Evolutionary conservation across 2,888 invertebrate species (phyloP).

Genomic region (Altica lythri): DNA sequence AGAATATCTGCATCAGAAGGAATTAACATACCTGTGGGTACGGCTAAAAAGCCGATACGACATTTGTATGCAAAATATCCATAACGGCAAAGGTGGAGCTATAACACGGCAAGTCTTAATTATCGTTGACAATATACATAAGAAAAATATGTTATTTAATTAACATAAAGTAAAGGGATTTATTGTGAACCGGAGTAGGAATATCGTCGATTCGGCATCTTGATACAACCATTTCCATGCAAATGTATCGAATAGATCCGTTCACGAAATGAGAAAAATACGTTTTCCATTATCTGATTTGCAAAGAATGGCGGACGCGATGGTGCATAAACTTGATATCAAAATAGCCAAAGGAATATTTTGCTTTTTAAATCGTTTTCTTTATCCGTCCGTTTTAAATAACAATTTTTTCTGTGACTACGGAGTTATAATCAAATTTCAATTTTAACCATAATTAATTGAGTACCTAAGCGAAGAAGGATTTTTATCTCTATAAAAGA

Average conservation of each 20-base stretch:
- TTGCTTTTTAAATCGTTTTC: not conserved
- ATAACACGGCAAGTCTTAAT: conserved; percentile 42
- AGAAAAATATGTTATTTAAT: conserved; percentile 45
- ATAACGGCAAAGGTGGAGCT: conserved; percentile 12
- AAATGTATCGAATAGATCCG: conserved; percentile 44
- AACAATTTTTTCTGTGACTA: not conserved
- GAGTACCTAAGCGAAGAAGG: no score
- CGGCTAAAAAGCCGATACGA: conserved; percentile 8
- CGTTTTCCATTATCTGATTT: conserved; percentile 42
- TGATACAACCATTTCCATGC: conserved; percentile 48
- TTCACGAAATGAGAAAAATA: conserved; percentile 42
- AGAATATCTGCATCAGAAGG: conserved; percentile 3
- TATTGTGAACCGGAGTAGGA: conserved; percentile 34
- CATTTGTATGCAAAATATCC: conserved; percentile 28
- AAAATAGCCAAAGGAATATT: no score
- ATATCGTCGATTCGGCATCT: conserved; percentile 40
- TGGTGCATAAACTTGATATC: conserved; percentile 34
- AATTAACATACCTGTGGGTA: conserved; percentile 19
- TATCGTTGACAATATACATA: conserved; percentile 40
- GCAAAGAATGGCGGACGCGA: conserved; percentile 24
- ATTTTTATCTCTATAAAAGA: no score
- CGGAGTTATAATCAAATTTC: not conserved
- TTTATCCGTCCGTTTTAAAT: not conserved
- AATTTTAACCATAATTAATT: no score
- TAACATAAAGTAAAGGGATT: conserved; percentile 44